A percentile compares a stretch with the other conserved stretches of the same genome.
Conservation (phyloP, 2,888 invertebrate species). For the Eupsilia transversa region DNA sequence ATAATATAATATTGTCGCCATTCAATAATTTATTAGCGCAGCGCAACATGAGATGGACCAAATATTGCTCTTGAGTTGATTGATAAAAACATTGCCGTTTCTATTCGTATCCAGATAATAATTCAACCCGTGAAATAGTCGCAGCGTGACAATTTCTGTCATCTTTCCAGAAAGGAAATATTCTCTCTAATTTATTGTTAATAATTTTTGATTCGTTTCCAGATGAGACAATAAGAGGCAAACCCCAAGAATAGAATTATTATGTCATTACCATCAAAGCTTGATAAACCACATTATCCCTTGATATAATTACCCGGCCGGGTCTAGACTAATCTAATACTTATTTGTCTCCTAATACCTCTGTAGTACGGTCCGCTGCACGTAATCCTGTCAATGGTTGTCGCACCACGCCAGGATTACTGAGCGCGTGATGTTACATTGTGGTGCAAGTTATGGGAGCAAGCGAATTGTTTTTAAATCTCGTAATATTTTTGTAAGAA, state of each 20-base stretch:
- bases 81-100: background rate
- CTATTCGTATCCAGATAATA: background rate
- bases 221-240: background rate
- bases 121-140: background rate
- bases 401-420: conserved; percentile 85
- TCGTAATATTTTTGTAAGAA: background rate
- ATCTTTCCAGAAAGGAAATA: too few species aligned
- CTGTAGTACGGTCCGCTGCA: conserved; percentile 63
- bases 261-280: background rate
- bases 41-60: background rate
- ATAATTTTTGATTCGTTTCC: too few species aligned
- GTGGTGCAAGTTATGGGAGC: conserved; percentile 64
- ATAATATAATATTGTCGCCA: background rate
- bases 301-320: conserved; percentile 32
- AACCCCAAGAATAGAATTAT: background rate
- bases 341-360: conserved; percentile 78
- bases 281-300: conserved; percentile 9
- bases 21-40: background rate
- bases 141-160: too few species aligned
- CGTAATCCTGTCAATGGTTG: conserved; percentile 85
- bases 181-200: too few species aligned
- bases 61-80: background rate
- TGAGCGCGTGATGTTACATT: conserved; percentile 75
- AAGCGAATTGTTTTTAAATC: conserved; percentile 3
- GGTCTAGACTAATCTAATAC: conserved; percentile 62